Conservation (phyloP, 2,113 vertebrate species). For the Trematomus loennbergii region DNA sequence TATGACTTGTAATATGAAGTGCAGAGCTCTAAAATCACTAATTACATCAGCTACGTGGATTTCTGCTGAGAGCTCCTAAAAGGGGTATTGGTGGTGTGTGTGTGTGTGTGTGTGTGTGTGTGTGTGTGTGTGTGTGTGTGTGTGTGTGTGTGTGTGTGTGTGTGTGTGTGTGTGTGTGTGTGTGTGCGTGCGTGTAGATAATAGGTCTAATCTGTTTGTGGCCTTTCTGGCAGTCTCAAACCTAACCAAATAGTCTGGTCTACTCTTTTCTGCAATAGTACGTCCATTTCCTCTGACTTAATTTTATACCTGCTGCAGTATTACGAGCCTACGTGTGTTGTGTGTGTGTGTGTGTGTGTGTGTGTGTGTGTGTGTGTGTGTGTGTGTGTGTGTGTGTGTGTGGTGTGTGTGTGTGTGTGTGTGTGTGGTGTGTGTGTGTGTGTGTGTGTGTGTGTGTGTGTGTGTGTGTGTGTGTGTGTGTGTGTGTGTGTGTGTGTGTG, state of each 20-base stretch:
- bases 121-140: slow-evolving; percentile 25
- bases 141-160: slow-evolving; percentile 47
- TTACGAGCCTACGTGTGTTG: slow-evolving; percentile 33
- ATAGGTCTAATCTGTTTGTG: slow-evolving; percentile 21
- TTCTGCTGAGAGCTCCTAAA: slow-evolving; percentile 70
- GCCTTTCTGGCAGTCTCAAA: neutral
- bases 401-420: too few relatives aligned
- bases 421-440: slow-evolving; percentile 13
- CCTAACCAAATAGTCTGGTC: slow-evolving; percentile 15
- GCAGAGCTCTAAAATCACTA: slow-evolving; percentile 80
- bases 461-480: slow-evolving; percentile 10
- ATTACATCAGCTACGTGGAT: slow-evolving; percentile 81
- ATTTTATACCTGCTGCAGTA: slow-evolving; percentile 18
- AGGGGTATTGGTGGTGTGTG: slow-evolving; percentile 10
- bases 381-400: slow-evolving; percentile 23
- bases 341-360: slow-evolving; percentile 43
- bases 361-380: slow-evolving; percentile 52
- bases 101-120: slow-evolving; percentile 14
- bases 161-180: slow-evolving; percentile 31
- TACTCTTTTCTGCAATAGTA: slow-evolving; percentile 14
- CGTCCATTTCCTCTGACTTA: slow-evolving; percentile 29
- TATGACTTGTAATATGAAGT: slow-evolving; percentile 84
- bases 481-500: slow-evolving; percentile 29
- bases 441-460: slow-evolving; percentile 29
- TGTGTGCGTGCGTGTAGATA: slow-evolving; percentile 32